Conservation (phyloP, 2,888 invertebrate species). For the Choreutis nemorana region DNA sequence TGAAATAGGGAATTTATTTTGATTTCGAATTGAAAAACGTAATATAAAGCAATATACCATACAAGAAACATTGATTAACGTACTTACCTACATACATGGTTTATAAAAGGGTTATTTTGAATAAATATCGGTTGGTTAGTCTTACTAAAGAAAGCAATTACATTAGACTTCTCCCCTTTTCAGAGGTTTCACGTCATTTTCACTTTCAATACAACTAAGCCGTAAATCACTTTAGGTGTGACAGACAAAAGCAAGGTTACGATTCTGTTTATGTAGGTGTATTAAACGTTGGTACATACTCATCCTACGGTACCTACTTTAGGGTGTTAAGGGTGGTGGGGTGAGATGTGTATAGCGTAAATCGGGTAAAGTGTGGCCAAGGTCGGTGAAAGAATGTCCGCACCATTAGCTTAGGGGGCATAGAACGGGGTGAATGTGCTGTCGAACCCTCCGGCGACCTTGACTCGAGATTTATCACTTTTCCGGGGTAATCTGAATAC, state of each 20-base stretch:
- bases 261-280: constrained; percentile 13
- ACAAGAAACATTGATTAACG: too few relatives aligned
- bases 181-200: constrained; percentile 5
- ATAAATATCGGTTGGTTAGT: too few relatives aligned
- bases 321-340: constrained; percentile 9
- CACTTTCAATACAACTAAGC: constrained; percentile 23
- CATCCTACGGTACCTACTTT: too few relatives aligned
- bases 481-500: constrained; percentile 61
- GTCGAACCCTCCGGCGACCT: constrained; percentile 61
- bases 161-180: too few relatives aligned
- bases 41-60: too few relatives aligned
- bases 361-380: constrained; percentile 27
- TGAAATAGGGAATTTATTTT: too few relatives aligned
- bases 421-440: constrained; percentile 59
- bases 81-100: too few relatives aligned
- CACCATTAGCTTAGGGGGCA: constrained; percentile 54
- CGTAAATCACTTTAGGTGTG: constrained; percentile 13
- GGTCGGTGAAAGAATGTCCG: constrained; percentile 54
- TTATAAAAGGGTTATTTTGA: too few relatives aligned
- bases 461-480: constrained; percentile 60
- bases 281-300: neutral
- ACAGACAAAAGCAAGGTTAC: constrained; percentile 22
- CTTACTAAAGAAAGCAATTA: too few relatives aligned
- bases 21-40: too few relatives aligned
- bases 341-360: constrained; percentile 27